Base-by-base conservation (phyloP, 2,888 invertebrate genomes). In the Maniola hyperantus region DNA sequence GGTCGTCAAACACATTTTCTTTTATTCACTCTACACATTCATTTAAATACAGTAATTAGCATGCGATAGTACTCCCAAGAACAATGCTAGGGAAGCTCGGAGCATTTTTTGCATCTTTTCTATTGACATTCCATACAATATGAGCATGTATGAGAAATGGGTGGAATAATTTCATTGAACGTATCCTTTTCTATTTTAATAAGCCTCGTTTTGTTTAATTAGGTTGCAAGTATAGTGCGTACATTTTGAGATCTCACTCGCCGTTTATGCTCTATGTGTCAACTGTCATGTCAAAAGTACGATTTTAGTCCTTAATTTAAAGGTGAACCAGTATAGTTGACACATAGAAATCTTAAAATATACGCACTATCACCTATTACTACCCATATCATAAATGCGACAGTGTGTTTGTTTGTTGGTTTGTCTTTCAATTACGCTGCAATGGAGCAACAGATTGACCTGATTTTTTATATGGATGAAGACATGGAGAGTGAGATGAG, bases 41-140 rank as follows among this genome's bases (percentile, higher is more conserved):
- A 62, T 62, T 62, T 62, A 42, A 53, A 53, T 62, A 62, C 62
- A 53, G 53, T 62, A 62, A 62, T 62, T 42, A 62, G 51, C 53
- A 42, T 20, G 53, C 51, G 53, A 53, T 48, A 53, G 51, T 62
- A 42, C 48, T 15, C 61, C 10, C 39, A 62, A 62, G 53, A 62
- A 62, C 62, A 62, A 62, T 62, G 42, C 62, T 6, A 36, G 50
- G 39, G 62, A 62, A 53, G 26, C 62, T 53, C 53, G 62, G n/a
- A 42, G 62, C 53, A 20, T 57, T 20, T 62, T 62, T 62, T 62
- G 50, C 20, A 61, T 18, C 62, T 53, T 53, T 61, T 62, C 53
- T 53, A 2, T 62, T 62, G 51, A 62, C 62, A 53, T 57, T 42
- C 39, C 57, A 53, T 13, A 59, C 48, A 59, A 59, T 46, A 34